These are phyloP conservation scores for Anabas testudineus DNA, from an alignment of 2,797 vertebrate species.

Conservation along the genomic window DNA sequence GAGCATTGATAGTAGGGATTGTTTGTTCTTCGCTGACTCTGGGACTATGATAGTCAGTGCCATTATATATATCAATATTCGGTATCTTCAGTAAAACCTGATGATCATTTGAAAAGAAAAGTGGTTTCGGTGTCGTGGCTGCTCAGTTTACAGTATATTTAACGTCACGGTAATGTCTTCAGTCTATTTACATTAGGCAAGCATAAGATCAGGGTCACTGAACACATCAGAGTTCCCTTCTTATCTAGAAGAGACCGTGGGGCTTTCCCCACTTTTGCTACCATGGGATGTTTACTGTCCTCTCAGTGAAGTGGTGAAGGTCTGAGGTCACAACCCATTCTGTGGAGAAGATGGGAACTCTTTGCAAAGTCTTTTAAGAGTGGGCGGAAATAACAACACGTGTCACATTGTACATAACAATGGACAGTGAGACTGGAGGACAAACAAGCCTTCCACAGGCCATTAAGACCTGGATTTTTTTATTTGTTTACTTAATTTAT, in stretches of 20 bases:
- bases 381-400: slow-evolving; percentile 83
- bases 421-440: slow-evolving; percentile 56
- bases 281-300: slow-evolving; percentile 63
- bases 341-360: slow-evolving; percentile 65
- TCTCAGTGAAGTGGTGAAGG: slow-evolving; percentile 34
- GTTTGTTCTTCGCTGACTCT: slow-evolving; percentile 6
- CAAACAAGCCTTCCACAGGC: slow-evolving; percentile 55
- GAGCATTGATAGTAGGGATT: background rate
- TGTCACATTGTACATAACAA: slow-evolving; percentile 75
- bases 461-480: too few relatives aligned
- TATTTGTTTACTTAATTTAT: too few relatives aligned
- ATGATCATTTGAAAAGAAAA: too few relatives aligned
- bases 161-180: background rate
- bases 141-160: background rate
- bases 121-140: too few relatives aligned
- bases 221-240: too few relatives aligned
- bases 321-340: slow-evolving; percentile 58
- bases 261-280: slow-evolving; percentile 47
- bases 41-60: background rate
- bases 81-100: too few relatives aligned
- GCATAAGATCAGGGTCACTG: slow-evolving; percentile 24
- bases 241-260: slow-evolving; percentile 27
- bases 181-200: background rate
- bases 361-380: slow-evolving; percentile 56
- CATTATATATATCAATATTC: too few relatives aligned